Evolutionary conservation across 1,140 invertebrate genomes (phyloP).

Genomic region (Papilio aristodemus): DNA sequence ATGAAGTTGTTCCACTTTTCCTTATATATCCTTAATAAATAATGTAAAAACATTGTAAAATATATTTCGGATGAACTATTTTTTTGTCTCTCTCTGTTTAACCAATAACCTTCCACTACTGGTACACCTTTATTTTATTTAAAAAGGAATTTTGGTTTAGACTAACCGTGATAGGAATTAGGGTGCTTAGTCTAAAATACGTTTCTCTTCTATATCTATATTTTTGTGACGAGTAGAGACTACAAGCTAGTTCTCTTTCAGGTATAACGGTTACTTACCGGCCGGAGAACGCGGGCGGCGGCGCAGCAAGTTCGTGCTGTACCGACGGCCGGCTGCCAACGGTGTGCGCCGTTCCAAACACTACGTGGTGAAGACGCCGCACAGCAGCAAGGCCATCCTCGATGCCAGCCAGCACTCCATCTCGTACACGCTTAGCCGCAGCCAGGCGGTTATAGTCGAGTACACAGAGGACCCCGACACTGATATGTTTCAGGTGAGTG

Average conservation of each 20-base stretch:
- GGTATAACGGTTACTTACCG: constrained; percentile 97
- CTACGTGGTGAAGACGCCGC: constrained; percentile 96
- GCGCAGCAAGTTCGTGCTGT: constrained; percentile 96
- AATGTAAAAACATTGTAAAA: no score
- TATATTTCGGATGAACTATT: no score
- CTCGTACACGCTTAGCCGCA: constrained; percentile 97
- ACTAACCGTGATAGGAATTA: no score
- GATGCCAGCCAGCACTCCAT: constrained; percentile 96
- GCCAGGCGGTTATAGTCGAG: constrained; percentile 98
- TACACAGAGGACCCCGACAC: constrained; percentile 96
- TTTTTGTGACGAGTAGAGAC: no score
- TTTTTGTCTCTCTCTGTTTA: no score
- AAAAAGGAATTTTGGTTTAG: no score
- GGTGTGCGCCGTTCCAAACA: constrained; percentile 97
- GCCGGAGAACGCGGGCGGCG: constrained; percentile 94
- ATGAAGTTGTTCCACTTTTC: no score
- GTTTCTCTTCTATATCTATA: no score
- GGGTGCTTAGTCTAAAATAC: no score
- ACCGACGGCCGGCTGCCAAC: constrained; percentile 91
- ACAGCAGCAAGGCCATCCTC: constrained; percentile 93
- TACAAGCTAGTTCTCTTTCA: constrained; percentile 66
- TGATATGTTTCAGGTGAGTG: constrained; percentile 98
- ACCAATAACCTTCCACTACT: no score
- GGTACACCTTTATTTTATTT: no score
- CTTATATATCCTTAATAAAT: no score